Base-by-base conservation (phyloP, 1,140 invertebrate genomes). In the Bombus haemorrhoidalis region DNA sequence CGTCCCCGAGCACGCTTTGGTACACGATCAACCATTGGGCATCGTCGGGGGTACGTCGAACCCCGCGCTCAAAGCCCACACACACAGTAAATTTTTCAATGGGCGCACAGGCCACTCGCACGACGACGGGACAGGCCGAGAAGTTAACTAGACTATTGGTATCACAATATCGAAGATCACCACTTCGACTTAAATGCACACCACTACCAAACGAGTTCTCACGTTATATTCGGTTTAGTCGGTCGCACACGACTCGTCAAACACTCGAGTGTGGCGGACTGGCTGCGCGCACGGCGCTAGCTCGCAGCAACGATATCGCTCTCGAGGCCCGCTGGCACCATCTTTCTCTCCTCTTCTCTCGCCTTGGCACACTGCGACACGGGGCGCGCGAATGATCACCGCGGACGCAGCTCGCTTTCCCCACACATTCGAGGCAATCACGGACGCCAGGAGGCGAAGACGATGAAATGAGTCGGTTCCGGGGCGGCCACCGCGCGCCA, bases 11-110 rank as follows among this genome's bases (percentile, higher is more conserved):
- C 94, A 93, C 91, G 90, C 90, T 91, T 91, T 86, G 86, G 78
- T 85, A 89, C 90, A 90, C 91, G 91, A 93, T 95, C 94, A 94
- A 94, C 94, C 94, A 95, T 95, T 94, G 92, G 94, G 94, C 93
- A 94, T 94, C 92, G 90, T 93, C 91, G 90, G 87, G 77, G 90
- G 90, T 89, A 89, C 81, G 84, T 90, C 83, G 84, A 91, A 90
- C 86, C 88, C 90, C 87, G 83, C 78, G 71, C 72, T 72, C 59
- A 79, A 53, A 83, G 74, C 73, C 87, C 85, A 79, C 86, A 84
- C 84, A 85, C 84, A 85, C 79, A 41, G 84, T 81, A 81, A 85
- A 85, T 81, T 85, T 81, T 75, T 85, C 79, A 57, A 85, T 83
- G 69, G 75, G 72, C 43, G 82, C 66, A 86, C 87, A 80, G 73